Evolutionary conservation across 2,888 invertebrate species (phyloP).

Genomic region (Lasioglossum marginatum): DNA sequence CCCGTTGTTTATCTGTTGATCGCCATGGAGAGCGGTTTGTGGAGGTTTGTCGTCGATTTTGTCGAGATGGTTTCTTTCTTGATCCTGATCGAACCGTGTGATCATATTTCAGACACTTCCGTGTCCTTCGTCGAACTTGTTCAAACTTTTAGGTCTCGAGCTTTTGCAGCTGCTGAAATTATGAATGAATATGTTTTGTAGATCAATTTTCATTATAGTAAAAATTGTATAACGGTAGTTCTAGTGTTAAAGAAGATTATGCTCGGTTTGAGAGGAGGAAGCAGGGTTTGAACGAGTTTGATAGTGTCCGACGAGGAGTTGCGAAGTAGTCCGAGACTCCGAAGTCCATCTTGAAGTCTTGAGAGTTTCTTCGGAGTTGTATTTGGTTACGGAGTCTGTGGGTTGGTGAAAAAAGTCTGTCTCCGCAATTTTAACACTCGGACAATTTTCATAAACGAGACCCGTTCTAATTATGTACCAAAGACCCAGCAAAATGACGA

Average conservation of each 20-base stretch:
- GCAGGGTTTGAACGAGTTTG: neutral
- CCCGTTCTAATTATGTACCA: too few species aligned
- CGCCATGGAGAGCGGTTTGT: conserved; percentile 41
- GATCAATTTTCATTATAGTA: too few species aligned
- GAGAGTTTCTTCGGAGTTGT: neutral
- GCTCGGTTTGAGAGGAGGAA: neutral
- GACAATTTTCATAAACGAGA: neutral
- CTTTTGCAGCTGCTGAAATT: neutral
- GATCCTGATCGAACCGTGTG: neutral
- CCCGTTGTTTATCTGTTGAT: conserved; percentile 44
- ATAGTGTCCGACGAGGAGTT: neutral
- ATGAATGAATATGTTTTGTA: neutral
- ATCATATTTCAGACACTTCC: neutral
- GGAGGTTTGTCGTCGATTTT: conserved; percentile 57
- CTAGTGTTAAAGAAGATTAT: too few species aligned
- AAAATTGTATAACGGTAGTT: too few species aligned
- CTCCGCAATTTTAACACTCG: neutral
- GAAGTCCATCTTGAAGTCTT: neutral
- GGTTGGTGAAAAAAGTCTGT: too few species aligned
- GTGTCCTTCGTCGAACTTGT: neutral
- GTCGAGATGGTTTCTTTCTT: neutral
- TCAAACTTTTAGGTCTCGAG: neutral
- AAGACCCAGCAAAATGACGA: neutral
- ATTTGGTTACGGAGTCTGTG: neutral
- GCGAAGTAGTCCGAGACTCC: neutral